phyloP scores from a whole-genome alignment of 2,888 invertebrate genomes.

The Dicyrtomina minuta region DNA sequence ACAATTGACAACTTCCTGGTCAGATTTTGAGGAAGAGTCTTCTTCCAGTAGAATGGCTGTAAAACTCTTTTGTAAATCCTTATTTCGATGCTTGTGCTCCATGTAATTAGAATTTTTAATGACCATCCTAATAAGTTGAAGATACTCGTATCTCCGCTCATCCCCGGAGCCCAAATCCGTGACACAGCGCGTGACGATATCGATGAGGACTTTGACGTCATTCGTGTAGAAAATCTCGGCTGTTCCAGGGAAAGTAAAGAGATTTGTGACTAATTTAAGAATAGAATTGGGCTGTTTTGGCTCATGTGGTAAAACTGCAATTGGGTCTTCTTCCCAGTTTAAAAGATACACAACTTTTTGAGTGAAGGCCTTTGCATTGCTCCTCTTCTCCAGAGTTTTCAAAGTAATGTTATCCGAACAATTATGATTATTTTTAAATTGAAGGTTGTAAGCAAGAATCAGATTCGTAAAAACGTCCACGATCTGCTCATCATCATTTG shows the following conservation, averaged over 20 bases:
- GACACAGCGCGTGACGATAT: conserved; percentile 86
- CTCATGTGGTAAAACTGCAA: conserved; percentile 25
- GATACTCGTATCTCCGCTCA: conserved; percentile 72
- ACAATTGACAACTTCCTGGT: conserved; percentile 77
- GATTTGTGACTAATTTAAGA: conserved; percentile 81
- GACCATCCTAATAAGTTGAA: conserved; percentile 76
- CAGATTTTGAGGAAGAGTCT: conserved; percentile 69
- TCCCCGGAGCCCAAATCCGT: conserved; percentile 88
- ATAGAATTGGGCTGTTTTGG: conserved; percentile 76
- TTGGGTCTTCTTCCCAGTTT: conserved; percentile 68
- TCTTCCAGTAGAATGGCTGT: conserved; percentile 85
- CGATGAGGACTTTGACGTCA: conserved; percentile 89
- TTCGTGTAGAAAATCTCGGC: conserved; percentile 91
- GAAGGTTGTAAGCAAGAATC: conserved; percentile 84
- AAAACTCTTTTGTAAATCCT: conserved; percentile 80
- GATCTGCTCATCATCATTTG: conserved; percentile 72
- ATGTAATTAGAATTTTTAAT: conserved; percentile 78
- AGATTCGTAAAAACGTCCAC: conserved; percentile 80
- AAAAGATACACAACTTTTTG: conserved; percentile 84
- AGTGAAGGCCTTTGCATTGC: conserved; percentile 81
- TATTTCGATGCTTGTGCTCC: conserved; percentile 75
- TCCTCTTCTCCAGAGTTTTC: conserved; percentile 67
- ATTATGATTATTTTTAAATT: conserved; percentile 70
- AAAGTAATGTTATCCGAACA: conserved; percentile 61
- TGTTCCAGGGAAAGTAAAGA: conserved; percentile 76